Evolutionary conservation across 2,797 vertebrate genomes (phyloP), one percentile per base, ranked within the genome.

Genomic region (Presbytis comata): DNA sequence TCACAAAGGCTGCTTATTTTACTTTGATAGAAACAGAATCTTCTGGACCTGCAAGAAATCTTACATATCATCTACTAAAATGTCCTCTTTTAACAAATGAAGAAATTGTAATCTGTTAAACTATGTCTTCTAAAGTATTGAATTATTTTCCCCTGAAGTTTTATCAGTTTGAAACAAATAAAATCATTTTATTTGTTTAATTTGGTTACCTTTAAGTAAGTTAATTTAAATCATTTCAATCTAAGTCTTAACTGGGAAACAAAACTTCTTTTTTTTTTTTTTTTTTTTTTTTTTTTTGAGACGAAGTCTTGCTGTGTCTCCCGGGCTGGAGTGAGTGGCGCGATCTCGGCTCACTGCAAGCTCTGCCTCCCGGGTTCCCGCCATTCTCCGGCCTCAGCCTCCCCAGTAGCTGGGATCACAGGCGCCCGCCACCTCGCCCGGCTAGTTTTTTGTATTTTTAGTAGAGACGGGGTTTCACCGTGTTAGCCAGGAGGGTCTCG

Each of bases 101-200:
- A 91, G 70, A 70, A 33, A 83, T 93, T 74, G 28, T 74, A 33
- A 76, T 90, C 22, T 85, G 21, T 26, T 26, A 93, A 96, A 74
- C 33, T 89, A 7, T 57, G 2, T 86, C 39, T 92, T 95, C 85
- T 79, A 70, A 91, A 87, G 24, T 94, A 76, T 44, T 53, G 10
- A 13, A 91, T 83, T 81, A 87, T 91, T 93, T 89, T 7, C 11
- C 10, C 19, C 28, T 85, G 74, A 84, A 76, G 24, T 94, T 92
- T 70, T 94, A 14, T 76, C 21, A 33, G 8, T 57, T 94, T 22
- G 46, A 26, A 96, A 96, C 86, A 79, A 94, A 87, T 61, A 85
- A 75, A 74, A 53, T 44, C 21, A 22, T 91, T 90, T 90, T 64
- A 81, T 96, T 57, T 86, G 24, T 97, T 93, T 95, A 88, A 85